Evolutionary conservation across 1,140 invertebrate species (phyloP).

Genomic region (Bradysia coprophila): DNA sequence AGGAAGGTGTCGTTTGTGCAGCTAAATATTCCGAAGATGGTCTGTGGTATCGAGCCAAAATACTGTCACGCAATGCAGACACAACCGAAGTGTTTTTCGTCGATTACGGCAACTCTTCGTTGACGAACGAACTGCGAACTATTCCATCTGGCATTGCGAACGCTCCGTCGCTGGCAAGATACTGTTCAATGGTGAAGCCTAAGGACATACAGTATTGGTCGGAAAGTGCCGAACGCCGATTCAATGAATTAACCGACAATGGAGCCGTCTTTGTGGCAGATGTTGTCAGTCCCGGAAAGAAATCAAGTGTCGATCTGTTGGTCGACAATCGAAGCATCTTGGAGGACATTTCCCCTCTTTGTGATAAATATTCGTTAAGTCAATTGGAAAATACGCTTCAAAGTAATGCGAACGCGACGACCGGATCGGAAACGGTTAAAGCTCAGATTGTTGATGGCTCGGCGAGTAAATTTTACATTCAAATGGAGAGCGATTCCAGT

Average conservation of each 20-base stretch:
- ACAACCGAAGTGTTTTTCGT: constrained; percentile 47
- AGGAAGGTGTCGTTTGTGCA: constrained; percentile 39
- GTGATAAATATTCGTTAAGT: no score
- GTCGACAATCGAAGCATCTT: constrained; percentile 38
- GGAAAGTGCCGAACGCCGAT: constrained; percentile 36
- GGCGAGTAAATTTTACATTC: no score
- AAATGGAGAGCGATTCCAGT: no score
- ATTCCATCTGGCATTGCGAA: constrained; percentile 40
- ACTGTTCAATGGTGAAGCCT: constrained; percentile 40
- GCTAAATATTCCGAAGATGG: constrained; percentile 48
- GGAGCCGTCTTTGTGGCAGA: constrained; percentile 43
- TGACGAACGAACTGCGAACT: constrained; percentile 32
- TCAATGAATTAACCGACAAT: constrained; percentile 37
- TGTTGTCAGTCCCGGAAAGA: constrained; percentile 34
- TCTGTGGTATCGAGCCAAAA: constrained; percentile 46
- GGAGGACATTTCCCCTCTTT: no score
- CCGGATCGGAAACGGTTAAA: no score
- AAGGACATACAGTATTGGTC: constrained; percentile 38
- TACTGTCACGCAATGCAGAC: constrained; percentile 35
- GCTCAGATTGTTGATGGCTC: no score
- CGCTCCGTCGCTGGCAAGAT: constrained; percentile 36
- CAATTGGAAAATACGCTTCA: no score
- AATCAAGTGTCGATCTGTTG: constrained; percentile 39
- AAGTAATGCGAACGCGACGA: no score
- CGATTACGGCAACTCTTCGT: constrained; percentile 53